A percentile compares a stretch with the other conserved stretches of the same genome.
phyloP scores from a whole-genome alignment of 2,797 vertebrate species.

The Chanos chanos region DNA sequence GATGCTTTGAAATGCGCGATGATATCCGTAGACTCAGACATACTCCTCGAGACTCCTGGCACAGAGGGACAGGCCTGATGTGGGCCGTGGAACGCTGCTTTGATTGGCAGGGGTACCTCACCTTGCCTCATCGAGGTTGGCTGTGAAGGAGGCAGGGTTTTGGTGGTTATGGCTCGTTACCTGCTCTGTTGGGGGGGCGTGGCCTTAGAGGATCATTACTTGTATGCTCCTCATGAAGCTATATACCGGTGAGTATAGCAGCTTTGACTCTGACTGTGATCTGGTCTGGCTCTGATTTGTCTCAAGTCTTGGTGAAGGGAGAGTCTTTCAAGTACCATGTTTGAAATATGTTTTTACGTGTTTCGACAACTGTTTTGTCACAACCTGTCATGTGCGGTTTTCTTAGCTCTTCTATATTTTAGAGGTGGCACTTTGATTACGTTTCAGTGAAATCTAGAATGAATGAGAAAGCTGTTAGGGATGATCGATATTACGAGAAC shows the following conservation, averaged over 20 bases:
- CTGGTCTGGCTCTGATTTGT: no score
- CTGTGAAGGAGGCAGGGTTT: conserved; percentile 39
- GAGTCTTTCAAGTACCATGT: no score
- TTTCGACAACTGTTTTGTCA: no score
- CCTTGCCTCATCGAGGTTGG: conserved; percentile 29
- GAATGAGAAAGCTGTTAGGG: no score
- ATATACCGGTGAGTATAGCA: conserved; percentile 67
- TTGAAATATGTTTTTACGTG: no score
- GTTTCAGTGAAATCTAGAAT: no score
- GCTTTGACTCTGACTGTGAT: background rate
- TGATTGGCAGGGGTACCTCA: conserved; percentile 24
- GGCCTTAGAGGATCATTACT: conserved; percentile 66
- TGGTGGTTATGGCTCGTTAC: conserved; percentile 61
- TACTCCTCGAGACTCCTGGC: no score
- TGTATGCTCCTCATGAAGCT: conserved; percentile 61
- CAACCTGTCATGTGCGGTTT: no score
- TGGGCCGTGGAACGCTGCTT: conserved; percentile 11
- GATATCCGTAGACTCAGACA: background rate
- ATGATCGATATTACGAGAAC: no score
- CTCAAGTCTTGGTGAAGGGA: no score
- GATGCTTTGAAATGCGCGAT: background rate
- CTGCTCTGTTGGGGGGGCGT: conserved; percentile 73
- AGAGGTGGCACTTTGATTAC: no score
- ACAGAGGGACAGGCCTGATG: conserved; percentile 14
- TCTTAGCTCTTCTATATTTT: no score